These are phyloP conservation scores for Monoplex corrugatus DNA, from an alignment of 2,888 invertebrate genomes.

Conservation along the genomic window DNA sequence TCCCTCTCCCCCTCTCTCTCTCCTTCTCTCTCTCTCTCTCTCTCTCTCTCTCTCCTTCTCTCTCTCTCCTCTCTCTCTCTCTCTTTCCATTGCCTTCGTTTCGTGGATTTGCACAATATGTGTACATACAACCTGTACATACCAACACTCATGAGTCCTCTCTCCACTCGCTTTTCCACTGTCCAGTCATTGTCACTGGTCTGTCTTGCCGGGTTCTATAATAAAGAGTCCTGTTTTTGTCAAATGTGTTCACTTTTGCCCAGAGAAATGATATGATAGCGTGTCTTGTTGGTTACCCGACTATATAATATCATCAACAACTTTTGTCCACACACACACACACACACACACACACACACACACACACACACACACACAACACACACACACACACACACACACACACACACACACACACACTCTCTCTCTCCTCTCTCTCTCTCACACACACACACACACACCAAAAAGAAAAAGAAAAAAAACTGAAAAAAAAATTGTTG, in stretches of 20 bases:
- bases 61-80: constrained; percentile 15
- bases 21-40: constrained; percentile 22
- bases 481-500: no score
- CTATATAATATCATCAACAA: not conserved
- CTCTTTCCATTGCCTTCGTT: not conserved
- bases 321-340: no score
- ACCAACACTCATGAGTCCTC: not conserved
- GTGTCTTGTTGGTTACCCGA: no score
- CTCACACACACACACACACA: no score
- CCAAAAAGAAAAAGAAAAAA: not conserved
- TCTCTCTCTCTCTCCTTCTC: constrained; percentile 22
- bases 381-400: not conserved
- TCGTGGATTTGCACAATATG: no score
- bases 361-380: no score
- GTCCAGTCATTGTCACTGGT: not conserved
- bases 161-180: not conserved
- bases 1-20: not conserved
- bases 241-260: no score
- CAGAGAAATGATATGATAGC: no score
- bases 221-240: no score
- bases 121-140: not conserved
- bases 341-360: no score
- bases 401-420: not conserved
- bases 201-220: no score
- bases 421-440: not conserved